Percentiles rank a stretch among this genome's conserved stretches.
These are phyloP conservation scores for Ctenomys sociabilis DNA, from an alignment of 2,113 vertebrate genomes.

Conservation along the genomic window DNA sequence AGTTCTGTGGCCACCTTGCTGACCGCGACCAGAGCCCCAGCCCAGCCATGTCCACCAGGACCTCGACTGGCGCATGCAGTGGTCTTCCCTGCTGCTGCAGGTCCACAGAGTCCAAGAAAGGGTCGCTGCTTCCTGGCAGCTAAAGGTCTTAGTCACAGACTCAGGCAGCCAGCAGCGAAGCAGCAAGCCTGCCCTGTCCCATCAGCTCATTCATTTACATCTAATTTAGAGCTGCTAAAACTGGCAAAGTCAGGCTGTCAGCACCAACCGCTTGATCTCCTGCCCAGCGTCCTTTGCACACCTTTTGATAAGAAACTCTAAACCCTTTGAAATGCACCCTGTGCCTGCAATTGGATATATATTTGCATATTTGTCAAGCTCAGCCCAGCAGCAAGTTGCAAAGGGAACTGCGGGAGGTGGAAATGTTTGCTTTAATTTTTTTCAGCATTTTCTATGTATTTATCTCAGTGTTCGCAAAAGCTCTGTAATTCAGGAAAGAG, in stretches of 20 bases:
- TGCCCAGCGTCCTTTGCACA: constrained; percentile 60
- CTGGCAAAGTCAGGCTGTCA: background rate
- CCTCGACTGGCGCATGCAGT: rapidly evolving
- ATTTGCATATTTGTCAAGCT: constrained; percentile 62
- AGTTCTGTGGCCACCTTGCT: too few species aligned
- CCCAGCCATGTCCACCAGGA: background rate
- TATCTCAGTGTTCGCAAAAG: constrained; percentile 60
- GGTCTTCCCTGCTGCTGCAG: rapidly evolving
- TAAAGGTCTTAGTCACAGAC: background rate
- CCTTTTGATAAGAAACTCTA: constrained; percentile 58
- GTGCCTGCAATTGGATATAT: background rate
- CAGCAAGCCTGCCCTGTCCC: background rate
- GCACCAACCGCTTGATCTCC: background rate
- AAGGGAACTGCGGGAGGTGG: constrained; percentile 49
- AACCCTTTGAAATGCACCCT: background rate
- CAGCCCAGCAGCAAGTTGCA: constrained; percentile 30
- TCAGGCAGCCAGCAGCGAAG: background rate
- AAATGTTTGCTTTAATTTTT: constrained; percentile 69
- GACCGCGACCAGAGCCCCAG: too few species aligned
- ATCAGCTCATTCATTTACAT: background rate
- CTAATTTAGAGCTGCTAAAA: background rate
- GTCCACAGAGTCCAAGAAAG: rapidly evolving
- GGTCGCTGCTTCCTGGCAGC: background rate
- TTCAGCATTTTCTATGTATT: constrained; percentile 67
- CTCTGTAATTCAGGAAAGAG: constrained; percentile 61